phyloP scores from a whole-genome alignment of 92 coral and sea anemone species.

The Isaurus tuberculatus region DNA sequence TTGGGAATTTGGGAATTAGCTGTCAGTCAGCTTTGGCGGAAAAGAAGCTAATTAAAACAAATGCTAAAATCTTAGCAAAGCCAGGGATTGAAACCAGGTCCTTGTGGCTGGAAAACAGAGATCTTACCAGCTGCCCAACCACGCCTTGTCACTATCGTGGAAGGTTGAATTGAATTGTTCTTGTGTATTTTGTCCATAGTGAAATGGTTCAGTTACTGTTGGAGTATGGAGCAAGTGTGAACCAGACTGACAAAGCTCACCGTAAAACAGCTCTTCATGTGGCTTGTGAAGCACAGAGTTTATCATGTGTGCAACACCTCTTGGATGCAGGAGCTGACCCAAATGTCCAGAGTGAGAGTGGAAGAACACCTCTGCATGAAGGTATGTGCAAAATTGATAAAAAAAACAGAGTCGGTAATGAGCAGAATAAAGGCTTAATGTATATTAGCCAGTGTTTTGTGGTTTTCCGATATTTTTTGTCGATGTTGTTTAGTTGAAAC shows the following conservation, averaged over 20 bases:
- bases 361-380: constrained; percentile 91
- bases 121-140: too few species aligned
- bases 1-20: too few species aligned
- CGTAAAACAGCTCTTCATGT: constrained; percentile 88
- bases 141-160: background rate
- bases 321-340: constrained; percentile 93
- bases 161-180: background rate
- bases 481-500: too few species aligned
- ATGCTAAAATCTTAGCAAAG: too few species aligned
- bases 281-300: constrained; percentile 90
- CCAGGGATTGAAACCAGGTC: too few species aligned
- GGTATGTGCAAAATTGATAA: constrained; percentile 50
- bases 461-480: too few species aligned
- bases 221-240: constrained; percentile 77
- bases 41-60: too few species aligned
- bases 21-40: too few species aligned
- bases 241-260: constrained; percentile 85
- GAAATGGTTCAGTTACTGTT: constrained; percentile 78
- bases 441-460: too few species aligned
- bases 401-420: too few species aligned
- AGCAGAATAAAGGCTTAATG: too few species aligned
- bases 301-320: constrained; percentile 75
- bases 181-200: constrained; percentile 47
- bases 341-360: constrained; percentile 82
- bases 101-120: too few species aligned